Conservation (phyloP, 2,888 invertebrate species). For the Deilephila elpenor region DNA sequence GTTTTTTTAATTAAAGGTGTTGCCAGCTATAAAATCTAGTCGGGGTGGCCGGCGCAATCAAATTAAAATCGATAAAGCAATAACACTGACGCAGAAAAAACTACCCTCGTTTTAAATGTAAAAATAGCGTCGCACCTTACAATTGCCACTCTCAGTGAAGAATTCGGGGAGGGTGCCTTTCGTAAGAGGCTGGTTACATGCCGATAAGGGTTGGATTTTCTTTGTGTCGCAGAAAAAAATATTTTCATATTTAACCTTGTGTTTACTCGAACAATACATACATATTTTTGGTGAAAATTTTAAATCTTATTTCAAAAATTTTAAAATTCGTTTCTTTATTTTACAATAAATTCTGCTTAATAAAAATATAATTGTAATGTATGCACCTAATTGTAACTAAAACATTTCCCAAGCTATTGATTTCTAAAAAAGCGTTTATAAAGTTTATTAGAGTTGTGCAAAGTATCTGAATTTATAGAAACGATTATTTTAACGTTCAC, state of each 20-base stretch:
- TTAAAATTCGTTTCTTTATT: too few relatives aligned
- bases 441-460: too few relatives aligned
- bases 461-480: too few relatives aligned
- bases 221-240: not conserved
- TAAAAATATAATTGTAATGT: too few relatives aligned
- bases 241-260: not conserved
- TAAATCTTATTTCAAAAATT: too few relatives aligned
- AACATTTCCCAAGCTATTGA: too few relatives aligned
- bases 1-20: slow-evolving; percentile 23
- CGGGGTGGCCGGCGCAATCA: slow-evolving; percentile 33
- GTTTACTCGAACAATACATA: too few relatives aligned
- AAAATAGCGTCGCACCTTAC: slow-evolving; percentile 39
- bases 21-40: slow-evolving; percentile 16
- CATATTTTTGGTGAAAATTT: too few relatives aligned
- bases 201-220: not conserved
- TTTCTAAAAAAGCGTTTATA: too few relatives aligned
- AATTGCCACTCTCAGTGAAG: slow-evolving; percentile 41
- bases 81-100: slow-evolving; percentile 35
- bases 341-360: too few relatives aligned
- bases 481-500: too few relatives aligned
- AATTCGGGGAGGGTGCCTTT: slow-evolving; percentile 42
- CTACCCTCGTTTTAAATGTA: slow-evolving; percentile 39
- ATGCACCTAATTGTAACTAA: too few relatives aligned
- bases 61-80: slow-evolving; percentile 41
- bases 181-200: slow-evolving; percentile 46